Conservation (phyloP, 2,888 invertebrate species). For the Morpho achilles region DNA sequence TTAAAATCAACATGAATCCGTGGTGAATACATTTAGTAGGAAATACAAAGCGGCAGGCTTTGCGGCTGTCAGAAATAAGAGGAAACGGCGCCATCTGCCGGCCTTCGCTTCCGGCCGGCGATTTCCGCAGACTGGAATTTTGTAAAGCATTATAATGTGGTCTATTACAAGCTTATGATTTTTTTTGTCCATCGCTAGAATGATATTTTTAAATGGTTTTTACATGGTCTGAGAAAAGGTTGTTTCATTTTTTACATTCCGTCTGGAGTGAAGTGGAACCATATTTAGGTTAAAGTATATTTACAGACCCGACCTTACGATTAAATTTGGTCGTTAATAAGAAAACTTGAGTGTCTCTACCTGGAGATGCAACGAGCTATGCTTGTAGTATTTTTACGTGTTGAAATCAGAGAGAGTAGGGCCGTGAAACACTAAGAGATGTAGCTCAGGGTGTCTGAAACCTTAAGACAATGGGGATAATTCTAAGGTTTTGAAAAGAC, state of each 20-base stretch:
- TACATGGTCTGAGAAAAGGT: not conserved
- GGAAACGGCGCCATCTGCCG: constrained; percentile 67
- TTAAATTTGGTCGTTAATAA: too few species aligned
- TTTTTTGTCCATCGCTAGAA: constrained; percentile 23
- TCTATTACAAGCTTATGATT: constrained; percentile 45
- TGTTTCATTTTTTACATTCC: not conserved
- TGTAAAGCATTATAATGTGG: constrained; percentile 59
- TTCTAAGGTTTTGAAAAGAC: too few species aligned
- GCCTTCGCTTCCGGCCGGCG: constrained; percentile 50
- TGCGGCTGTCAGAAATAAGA: constrained; percentile 73
- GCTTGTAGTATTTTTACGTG: too few species aligned
- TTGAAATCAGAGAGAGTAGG: too few species aligned
- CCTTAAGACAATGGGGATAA: too few species aligned
- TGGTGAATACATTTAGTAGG: constrained; percentile 28
- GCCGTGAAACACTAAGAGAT: too few species aligned
- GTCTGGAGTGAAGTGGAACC: too few species aligned
- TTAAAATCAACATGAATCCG: constrained; percentile 24
- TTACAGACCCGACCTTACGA: too few species aligned
- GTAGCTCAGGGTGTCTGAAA: too few species aligned
- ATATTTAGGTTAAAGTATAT: too few species aligned
- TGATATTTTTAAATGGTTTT: constrained; percentile 12
- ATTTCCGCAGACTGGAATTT: constrained; percentile 62
- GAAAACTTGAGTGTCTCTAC: too few species aligned
- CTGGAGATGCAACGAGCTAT: too few species aligned
- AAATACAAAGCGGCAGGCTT: constrained; percentile 55